A percentile compares a stretch with the other conserved stretches of the same genome.
phyloP scores from a whole-genome alignment of 2,113 vertebrate genomes.

The Lipotes vexillifer region DNA sequence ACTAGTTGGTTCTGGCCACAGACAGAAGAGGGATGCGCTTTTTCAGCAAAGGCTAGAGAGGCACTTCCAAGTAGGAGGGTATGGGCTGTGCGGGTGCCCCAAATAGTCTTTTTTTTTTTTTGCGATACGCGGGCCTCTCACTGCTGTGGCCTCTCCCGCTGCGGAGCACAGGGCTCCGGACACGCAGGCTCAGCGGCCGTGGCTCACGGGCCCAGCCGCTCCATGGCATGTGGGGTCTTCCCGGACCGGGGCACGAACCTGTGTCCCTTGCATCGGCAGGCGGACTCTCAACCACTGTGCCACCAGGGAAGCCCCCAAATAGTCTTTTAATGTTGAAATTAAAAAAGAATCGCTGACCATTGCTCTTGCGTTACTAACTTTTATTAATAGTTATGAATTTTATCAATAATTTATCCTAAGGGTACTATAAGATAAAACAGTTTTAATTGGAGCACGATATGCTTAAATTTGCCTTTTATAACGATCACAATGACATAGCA shows the following conservation, averaged over 20 bases:
- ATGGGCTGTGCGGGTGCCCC: neutral
- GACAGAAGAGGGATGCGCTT: neutral
- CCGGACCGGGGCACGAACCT: too few species aligned
- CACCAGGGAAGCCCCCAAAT: neutral
- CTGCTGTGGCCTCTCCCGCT: too few species aligned
- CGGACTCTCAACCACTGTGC: too few species aligned
- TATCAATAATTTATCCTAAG: neutral
- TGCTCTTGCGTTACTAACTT: neutral
- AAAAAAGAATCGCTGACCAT: neutral
- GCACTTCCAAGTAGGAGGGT: neutral
- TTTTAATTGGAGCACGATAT: neutral
- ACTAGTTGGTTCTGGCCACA: neutral
- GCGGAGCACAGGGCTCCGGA: too few species aligned
- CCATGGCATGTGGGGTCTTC: too few species aligned
- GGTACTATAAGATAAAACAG: neutral
- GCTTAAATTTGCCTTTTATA: neutral
- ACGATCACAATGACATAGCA: neutral
- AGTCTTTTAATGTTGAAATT: neutral
- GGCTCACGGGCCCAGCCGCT: too few species aligned
- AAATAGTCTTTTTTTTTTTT: neutral
- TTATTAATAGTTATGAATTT: neutral
- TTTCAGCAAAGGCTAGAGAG: neutral
- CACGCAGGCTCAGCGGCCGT: too few species aligned
- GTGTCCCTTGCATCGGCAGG: too few species aligned
- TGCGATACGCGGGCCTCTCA: too few species aligned